These are phyloP conservation scores for Cinclus mexicanus DNA, from an alignment of 2,113 vertebrate species.

Conservation along the genomic window DNA sequence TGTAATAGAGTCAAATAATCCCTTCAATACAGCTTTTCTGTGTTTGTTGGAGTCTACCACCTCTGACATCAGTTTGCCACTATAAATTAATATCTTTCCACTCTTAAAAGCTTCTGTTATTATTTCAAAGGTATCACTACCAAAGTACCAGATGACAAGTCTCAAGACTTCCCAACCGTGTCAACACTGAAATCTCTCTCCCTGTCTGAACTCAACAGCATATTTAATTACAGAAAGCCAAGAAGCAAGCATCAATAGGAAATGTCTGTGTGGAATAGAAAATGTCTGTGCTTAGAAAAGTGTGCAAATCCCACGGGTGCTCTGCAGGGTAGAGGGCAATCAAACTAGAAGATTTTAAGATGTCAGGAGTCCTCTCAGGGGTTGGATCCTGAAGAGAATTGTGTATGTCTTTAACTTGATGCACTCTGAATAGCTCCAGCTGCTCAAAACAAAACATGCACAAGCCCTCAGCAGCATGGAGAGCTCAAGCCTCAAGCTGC, in stretches of 20 bases:
- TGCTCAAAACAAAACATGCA: neutral
- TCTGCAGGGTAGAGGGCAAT: neutral
- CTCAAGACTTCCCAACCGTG: neutral
- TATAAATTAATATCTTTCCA: neutral
- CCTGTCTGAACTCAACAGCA: neutral
- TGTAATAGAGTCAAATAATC: neutral
- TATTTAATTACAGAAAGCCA: neutral
- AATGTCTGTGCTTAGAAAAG: neutral
- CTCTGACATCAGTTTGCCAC: neutral
- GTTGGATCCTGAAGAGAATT: neutral
- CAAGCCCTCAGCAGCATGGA: neutral
- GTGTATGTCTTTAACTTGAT: neutral
- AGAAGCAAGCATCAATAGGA: neutral
- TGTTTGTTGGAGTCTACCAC: neutral
- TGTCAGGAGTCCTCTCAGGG: neutral
- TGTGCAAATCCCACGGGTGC: neutral
- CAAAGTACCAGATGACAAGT: neutral
- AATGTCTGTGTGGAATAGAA: neutral
- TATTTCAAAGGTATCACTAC: neutral
- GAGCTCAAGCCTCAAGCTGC: neutral
- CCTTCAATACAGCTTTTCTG: neutral
- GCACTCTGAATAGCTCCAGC: neutral
- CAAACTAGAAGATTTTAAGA: neutral
- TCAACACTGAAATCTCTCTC: neutral
- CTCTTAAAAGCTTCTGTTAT: neutral